phyloP scores from a whole-genome alignment of 1,140 invertebrate genomes.

The Oedothorax gibbosus region DNA sequence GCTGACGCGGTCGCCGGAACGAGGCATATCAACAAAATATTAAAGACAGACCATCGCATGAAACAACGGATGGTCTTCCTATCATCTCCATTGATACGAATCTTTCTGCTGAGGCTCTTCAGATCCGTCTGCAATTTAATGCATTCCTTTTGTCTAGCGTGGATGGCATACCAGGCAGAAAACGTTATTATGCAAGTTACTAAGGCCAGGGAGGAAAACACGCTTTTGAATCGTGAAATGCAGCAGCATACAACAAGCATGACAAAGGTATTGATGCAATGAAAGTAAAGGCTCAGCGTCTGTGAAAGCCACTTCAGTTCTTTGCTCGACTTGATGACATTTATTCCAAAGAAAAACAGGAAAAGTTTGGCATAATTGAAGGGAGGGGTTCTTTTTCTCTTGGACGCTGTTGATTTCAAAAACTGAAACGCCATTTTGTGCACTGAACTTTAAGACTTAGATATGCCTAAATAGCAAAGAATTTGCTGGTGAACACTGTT shows the following conservation, averaged over 20 bases:
- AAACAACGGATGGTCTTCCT: background rate
- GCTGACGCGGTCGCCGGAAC: background rate
- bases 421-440: too few species aligned
- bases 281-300: background rate
- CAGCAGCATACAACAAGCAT: background rate
- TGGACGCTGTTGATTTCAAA: too few species aligned
- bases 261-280: background rate
- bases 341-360: slow-evolving; percentile 3
- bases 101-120: background rate
- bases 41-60: background rate
- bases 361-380: background rate
- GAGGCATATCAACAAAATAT: background rate
- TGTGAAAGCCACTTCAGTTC: background rate
- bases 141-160: background rate
- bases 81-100: background rate
- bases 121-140: background rate
- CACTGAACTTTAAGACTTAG: too few species aligned
- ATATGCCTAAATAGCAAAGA: too few species aligned
- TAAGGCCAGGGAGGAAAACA: background rate
- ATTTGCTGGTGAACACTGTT: too few species aligned
- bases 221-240: background rate
- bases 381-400: background rate
- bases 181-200: background rate
- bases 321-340: background rate
- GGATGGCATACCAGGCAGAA: background rate